Base-by-base conservation (phyloP, 2,113 vertebrate species). In the Bubo scandiacus region DNA sequence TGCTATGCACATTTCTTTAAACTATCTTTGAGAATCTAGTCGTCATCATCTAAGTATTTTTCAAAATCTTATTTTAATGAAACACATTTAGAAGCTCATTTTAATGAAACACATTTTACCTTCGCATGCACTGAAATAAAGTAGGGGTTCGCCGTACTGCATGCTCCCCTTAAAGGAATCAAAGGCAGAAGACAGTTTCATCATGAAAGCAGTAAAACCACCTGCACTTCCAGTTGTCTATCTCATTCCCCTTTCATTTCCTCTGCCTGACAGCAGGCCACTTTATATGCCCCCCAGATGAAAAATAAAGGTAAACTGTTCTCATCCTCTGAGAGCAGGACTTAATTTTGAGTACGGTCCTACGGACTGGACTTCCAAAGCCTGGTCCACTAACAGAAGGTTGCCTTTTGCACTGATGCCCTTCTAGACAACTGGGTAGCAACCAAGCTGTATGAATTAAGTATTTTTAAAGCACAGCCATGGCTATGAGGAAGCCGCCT, bases 101-200 rank as follows among this genome's bases (percentile, higher is more conserved):
- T 97, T 98, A 98, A 98, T 98, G 97, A 97, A 98, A 98, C 97
- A 98, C 96, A 18, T 98, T 98, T 97, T 97, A 65, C 93, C 91
- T 93, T 94, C n/a, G 8, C 81, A 62, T 95, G 82, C 67, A 67
- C 51, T 93, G 92, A 96, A 96, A 96, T 92, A 83, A 96, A 96
- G 86, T 36, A 70, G 73, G 66, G 27, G 82, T 77, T 92, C 84
- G 68, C 52, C 1, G 0, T 25, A 71, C n/a, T 82, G 17, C 6
- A 6, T 68, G 57, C 11, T 71, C 45, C 63, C 55, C 77, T 94
- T 96, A 49, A 83, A 73, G 83, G 86, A 92, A 94, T 90, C 85
- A 84, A 85, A 93, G 89, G 71, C 77, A 92, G 25, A 73, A 71
- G 81, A 90, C 45, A 79, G 68, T 81, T 93, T 59, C 81, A 67